Evolutionary conservation across 2,888 invertebrate genomes (phyloP), one percentile per base, ranked within the genome.

Genomic region (Kryphioiulus occultus): DNA sequence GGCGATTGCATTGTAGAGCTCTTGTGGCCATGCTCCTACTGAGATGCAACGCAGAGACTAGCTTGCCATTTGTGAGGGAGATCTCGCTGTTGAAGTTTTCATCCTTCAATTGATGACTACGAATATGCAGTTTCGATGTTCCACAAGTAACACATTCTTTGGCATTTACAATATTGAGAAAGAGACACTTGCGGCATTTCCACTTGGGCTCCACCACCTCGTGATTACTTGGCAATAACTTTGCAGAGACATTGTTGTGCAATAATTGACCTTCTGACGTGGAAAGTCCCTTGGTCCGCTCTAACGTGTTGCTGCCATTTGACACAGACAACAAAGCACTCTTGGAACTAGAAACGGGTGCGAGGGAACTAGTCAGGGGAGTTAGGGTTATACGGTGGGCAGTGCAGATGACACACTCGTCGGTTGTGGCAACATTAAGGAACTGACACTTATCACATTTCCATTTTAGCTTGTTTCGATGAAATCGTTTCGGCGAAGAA

Each of bases 131-230:
- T 88, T 89, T 90, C 12, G 89, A 88, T 39, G 89, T 89, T 87
- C 89, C 89, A 53, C 90, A 90, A 39, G 89, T 90, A 47, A 90
- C 90, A 87, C 90, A 90, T 44, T 90, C 90, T 88, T 89, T 89
- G 30, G 90, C 89, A 44, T 90, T 90, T 44, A 89, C 89, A 68
- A 91, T 90, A 89, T 92, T 92, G 87, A 91, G 89, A 88, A 91
- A 91, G 42, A 90, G 90, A 89, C 92, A 92, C 26, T 89, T 89
- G 84, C 89, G 88, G 89, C 93, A 93, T 87, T 90, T 89, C 93
- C 93, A 93, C 88, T 90, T 89, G 32, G 89, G 88, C 22, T 88
- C 87, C n/a, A 59, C 85, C 32, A 53, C 59, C 35, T 59, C 83
- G 10, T 39, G 83, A 15, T 42, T 85, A 85, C 85, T 85, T 30